phyloP scores from a whole-genome alignment of 2,797 vertebrate genomes.

The Labeo calbasu region DNA sequence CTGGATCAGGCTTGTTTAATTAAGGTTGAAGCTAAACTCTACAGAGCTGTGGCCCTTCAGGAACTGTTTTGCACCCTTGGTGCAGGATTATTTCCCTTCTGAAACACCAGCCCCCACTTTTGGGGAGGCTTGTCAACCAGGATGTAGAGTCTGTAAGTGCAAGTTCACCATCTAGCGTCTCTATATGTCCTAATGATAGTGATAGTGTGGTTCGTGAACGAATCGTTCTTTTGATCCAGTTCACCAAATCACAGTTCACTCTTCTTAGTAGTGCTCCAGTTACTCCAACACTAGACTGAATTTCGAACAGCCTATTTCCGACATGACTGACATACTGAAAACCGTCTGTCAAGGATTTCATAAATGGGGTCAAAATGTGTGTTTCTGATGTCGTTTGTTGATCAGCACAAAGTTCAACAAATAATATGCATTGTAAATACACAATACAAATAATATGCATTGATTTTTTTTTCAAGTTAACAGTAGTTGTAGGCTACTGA shows the following conservation, averaged over 20 bases:
- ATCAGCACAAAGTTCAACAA: too few relatives aligned
- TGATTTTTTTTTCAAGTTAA: too few relatives aligned
- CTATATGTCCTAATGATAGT: not conserved
- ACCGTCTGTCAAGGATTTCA: too few relatives aligned
- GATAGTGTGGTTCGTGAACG: not conserved
- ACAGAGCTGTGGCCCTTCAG: not conserved
- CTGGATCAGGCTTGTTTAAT: not conserved
- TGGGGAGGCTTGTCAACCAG: not conserved
- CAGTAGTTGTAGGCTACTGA: too few relatives aligned
- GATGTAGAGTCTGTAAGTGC: not conserved
- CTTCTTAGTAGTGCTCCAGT: not conserved
- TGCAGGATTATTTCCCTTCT: not conserved
- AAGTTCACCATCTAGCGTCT: not conserved
- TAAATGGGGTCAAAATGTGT: too few relatives aligned
- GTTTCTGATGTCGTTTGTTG: not conserved
- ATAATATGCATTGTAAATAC: too few relatives aligned
- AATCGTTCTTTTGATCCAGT: not conserved
- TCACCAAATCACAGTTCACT: not conserved
- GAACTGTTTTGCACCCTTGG: not conserved
- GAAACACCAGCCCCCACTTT: conserved; percentile 2
- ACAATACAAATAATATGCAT: too few relatives aligned
- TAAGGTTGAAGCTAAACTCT: not conserved
- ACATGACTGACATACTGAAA: too few relatives aligned
- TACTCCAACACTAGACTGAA: not conserved
- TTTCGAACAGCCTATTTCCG: too few relatives aligned